phyloP scores from a whole-genome alignment of 2,888 invertebrate genomes.

The Hydraecia micacea region DNA sequence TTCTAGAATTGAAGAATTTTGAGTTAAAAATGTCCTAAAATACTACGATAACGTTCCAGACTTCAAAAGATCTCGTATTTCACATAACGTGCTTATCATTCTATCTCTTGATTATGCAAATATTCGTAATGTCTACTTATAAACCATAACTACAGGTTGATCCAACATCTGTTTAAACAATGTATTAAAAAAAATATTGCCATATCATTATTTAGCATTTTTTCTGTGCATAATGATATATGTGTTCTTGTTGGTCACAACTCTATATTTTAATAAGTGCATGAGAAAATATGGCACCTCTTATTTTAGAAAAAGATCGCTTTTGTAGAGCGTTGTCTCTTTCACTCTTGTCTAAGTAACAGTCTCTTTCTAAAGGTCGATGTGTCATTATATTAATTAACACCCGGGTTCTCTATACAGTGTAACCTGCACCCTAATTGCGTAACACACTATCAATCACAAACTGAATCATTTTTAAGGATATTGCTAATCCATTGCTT shows the following conservation, averaged over 20 bases:
- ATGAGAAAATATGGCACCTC: background rate
- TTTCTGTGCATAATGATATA: background rate
- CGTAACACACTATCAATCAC: no score
- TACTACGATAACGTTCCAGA: background rate
- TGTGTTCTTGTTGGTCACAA: slow-evolving; percentile 14
- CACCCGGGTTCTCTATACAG: background rate
- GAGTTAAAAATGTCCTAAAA: background rate
- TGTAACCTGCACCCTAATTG: background rate
- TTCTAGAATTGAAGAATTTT: background rate
- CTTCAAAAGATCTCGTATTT: background rate
- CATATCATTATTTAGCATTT: slow-evolving; percentile 26
- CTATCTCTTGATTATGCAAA: slow-evolving; percentile 15
- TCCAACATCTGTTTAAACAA: slow-evolving; percentile 40
- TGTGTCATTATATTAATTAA: background rate
- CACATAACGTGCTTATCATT: background rate
- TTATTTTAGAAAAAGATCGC: background rate
- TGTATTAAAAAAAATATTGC: slow-evolving; percentile 6
- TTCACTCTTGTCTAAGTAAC: background rate
- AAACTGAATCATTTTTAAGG: no score
- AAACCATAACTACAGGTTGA: background rate
- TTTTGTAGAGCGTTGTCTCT: background rate
- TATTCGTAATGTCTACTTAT: slow-evolving; percentile 12
- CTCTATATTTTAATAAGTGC: no score
- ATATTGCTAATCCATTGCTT: no score
- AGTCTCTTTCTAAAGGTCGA: background rate